Percentiles rank a stretch among this genome's conserved stretches.
Conservation (phyloP, 2,888 invertebrate species). For the Polydrusus pterygomalis region DNA sequence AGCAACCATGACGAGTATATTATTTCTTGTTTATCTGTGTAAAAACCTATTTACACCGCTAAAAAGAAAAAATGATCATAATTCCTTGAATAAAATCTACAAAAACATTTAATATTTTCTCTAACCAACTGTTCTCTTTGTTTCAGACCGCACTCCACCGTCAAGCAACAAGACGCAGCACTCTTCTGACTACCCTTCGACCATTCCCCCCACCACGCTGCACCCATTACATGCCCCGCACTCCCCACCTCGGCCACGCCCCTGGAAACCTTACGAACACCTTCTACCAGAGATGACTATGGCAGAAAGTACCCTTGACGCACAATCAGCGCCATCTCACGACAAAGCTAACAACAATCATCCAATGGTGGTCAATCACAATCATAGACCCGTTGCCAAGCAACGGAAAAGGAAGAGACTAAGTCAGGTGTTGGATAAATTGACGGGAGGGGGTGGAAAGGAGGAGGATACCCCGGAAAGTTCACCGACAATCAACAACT, state of each 20-base stretch:
- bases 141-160: slow-evolving; percentile 54
- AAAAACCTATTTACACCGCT: too few species aligned
- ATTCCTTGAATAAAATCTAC: background rate
- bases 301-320: slow-evolving; percentile 80
- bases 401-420: slow-evolving; percentile 84
- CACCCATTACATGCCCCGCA: slow-evolving; percentile 47
- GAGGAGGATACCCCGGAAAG: slow-evolving; percentile 59
- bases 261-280: slow-evolving; percentile 72
- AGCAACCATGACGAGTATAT: too few species aligned
- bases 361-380: slow-evolving; percentile 78
- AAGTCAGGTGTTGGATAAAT: slow-evolving; percentile 86
- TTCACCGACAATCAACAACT: slow-evolving; percentile 67
- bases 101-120: background rate
- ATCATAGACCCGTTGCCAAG: slow-evolving; percentile 78
- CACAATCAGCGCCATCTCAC: slow-evolving; percentile 69
- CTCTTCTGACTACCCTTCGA: slow-evolving; percentile 26
- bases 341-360: slow-evolving; percentile 76
- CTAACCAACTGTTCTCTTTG: slow-evolving; percentile 40
- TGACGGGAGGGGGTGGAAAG: slow-evolving; percentile 73
- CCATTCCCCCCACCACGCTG: slow-evolving; percentile 56
- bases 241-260: slow-evolving; percentile 55
- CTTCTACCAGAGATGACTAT: slow-evolving; percentile 80
- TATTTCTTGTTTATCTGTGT: too few species aligned
- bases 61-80: too few species aligned
- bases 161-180: slow-evolving; percentile 42